A percentile compares a stretch with the other conserved stretches of the same genome.
phyloP scores from a whole-genome alignment of 2,888 invertebrate genomes.

The Sminthurinus aureus region DNA sequence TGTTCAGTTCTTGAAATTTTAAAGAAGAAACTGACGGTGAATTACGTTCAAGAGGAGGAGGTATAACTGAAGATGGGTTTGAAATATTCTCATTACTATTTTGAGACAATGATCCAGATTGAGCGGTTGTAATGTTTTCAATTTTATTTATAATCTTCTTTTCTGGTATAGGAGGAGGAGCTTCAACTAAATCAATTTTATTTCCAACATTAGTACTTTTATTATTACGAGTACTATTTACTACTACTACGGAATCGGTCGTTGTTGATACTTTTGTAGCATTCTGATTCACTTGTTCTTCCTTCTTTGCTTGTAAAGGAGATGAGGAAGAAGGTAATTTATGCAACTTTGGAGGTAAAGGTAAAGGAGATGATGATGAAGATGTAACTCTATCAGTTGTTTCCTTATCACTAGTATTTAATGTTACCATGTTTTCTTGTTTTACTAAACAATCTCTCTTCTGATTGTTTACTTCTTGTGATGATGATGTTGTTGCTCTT shows the following conservation, averaged over 20 bases:
- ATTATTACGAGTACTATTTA: not conserved
- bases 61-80: not conserved
- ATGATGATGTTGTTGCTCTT: not conserved
- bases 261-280: not conserved
- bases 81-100: not conserved
- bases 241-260: not conserved
- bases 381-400: not conserved
- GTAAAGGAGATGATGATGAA: not conserved
- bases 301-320: not conserved
- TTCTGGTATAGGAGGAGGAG: slow-evolving; percentile 29
- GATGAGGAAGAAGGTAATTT: not conserved
- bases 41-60: no score
- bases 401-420: not conserved
- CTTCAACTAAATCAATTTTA: not conserved
- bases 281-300: not conserved
- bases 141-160: slow-evolving; percentile 16
- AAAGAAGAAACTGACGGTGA: no score
- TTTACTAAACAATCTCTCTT: no score
- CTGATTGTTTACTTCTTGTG: not conserved
- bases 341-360: not conserved
- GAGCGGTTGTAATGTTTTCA: not conserved
- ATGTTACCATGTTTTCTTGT: not conserved
- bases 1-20: no score
- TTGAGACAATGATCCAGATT: not conserved
- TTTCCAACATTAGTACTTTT: not conserved